Conservation (phyloP, 2,888 invertebrate genomes). For the Rotaria macrura region DNA sequence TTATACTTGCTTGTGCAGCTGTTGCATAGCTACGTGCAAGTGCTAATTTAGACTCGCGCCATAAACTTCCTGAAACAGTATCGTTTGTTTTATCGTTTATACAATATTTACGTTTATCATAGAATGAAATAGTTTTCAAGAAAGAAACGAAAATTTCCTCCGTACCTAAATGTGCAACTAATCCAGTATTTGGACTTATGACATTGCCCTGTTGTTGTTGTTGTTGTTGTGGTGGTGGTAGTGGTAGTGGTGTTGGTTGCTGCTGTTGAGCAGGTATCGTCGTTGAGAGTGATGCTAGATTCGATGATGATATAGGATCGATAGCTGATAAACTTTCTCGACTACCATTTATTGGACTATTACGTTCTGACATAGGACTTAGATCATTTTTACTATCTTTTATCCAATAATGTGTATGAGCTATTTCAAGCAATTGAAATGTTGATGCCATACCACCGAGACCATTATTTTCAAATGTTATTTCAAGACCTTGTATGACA, state of each 20-base stretch:
- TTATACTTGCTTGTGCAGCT: neutral
- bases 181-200: slow-evolving; percentile 4
- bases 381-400: neutral
- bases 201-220: neutral
- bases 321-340: slow-evolving; percentile 24
- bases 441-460: slow-evolving; percentile 87
- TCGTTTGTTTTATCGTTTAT: neutral
- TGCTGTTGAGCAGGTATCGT: neutral
- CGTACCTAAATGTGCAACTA: slow-evolving; percentile 32
- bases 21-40: neutral
- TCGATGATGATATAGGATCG: too few species aligned
- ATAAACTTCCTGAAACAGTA: slow-evolving; percentile 24
- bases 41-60: slow-evolving; percentile 29
- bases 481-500: slow-evolving; percentile 76
- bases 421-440: slow-evolving; percentile 90
- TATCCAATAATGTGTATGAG: slow-evolving; percentile 85
- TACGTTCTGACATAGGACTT: slow-evolving; percentile 32
- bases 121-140: neutral
- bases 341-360: slow-evolving; percentile 23
- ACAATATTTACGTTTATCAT: neutral
- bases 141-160: neutral
- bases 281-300: neutral
- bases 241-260: too few species aligned
- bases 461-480: slow-evolving; percentile 80
- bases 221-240: too few species aligned